Percentiles rank a stretch among this genome's conserved stretches.
phyloP scores from a whole-genome alignment of 2,888 invertebrate species.

The Panzeria rudis region DNA sequence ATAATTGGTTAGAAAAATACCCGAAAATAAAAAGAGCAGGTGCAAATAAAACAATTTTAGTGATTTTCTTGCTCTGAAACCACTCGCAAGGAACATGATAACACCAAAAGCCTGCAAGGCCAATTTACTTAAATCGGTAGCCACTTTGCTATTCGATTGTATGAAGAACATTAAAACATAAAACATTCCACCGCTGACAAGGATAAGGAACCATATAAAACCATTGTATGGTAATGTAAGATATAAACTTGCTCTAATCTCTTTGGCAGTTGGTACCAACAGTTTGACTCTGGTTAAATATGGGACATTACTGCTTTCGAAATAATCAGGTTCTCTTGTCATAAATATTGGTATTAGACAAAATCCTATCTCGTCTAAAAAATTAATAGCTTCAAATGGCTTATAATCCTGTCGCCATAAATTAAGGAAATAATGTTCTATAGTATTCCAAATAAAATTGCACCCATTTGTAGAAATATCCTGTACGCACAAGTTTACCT shows the following conservation, averaged over 20 bases:
- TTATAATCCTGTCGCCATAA: background rate
- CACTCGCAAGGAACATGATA: slow-evolving; percentile 25
- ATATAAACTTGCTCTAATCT: slow-evolving; percentile 39
- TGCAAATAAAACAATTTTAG: background rate
- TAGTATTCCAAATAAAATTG: slow-evolving; percentile 11
- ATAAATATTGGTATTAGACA: slow-evolving; percentile 15
- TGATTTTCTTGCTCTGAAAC: background rate
- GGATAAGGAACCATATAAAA: slow-evolving; percentile 8
- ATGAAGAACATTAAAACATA: background rate
- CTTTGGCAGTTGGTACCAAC: slow-evolving; percentile 32
- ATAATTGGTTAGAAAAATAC: slow-evolving; percentile 45
- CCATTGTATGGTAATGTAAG: slow-evolving; percentile 23
- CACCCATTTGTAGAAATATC: slow-evolving; percentile 40
- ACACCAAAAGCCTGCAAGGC: slow-evolving; percentile 22
- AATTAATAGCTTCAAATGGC: background rate
- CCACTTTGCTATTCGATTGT: background rate
- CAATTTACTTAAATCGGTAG: background rate
- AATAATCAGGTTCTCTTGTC: background rate
- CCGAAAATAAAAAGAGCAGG: slow-evolving; percentile 38
- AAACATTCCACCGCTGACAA: background rate
- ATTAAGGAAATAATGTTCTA: slow-evolving; percentile 20
- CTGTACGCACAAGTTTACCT: slow-evolving; percentile 7
- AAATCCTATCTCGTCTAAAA: background rate
- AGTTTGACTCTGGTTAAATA: slow-evolving; percentile 4
- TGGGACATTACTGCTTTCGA: background rate